Percentiles rank a stretch among this genome's conserved stretches.
Evolutionary conservation across 2,888 invertebrate genomes (phyloP).

Genomic region (Drosophila meridionalis): DNA sequence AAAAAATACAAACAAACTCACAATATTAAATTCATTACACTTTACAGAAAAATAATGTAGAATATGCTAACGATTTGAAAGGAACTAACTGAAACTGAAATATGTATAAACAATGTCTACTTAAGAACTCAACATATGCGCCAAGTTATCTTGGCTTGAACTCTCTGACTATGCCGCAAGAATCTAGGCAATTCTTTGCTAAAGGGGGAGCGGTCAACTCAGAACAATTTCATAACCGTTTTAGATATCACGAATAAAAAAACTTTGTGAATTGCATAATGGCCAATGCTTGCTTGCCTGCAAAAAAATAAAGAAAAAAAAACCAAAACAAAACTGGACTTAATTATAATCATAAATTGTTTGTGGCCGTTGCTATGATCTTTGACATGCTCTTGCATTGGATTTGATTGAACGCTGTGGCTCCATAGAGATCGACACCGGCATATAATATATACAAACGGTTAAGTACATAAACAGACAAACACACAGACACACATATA

Average conservation of each 20-base stretch:
- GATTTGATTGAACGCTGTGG: constrained; percentile 51
- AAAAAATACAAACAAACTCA: too few relatives aligned
- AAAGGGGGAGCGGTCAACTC: constrained; percentile 9
- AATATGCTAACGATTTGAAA: not conserved
- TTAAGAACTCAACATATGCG: not conserved
- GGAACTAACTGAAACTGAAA: not conserved
- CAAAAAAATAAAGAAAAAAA: not conserved
- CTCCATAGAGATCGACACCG: constrained; percentile 33
- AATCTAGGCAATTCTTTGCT: constrained; percentile 1
- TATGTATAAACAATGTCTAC: not conserved
- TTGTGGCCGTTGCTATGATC: constrained; percentile 52
- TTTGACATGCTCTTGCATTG: constrained; percentile 54
- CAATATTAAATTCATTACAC: not conserved
- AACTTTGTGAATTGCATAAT: constrained; percentile 34
- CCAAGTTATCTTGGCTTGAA: not conserved
- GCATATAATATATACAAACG: constrained; percentile 9
- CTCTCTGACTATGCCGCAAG: not conserved
- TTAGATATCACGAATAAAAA: not conserved
- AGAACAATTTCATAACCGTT: constrained; percentile 23
- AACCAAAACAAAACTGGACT: constrained; percentile 21
- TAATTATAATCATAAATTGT: constrained; percentile 62
- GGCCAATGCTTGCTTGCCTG: constrained; percentile 26
- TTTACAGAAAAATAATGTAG: not conserved
- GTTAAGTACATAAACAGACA: constrained; percentile 20
- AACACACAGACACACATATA: not conserved